Percentiles rank a stretch among this genome's conserved stretches.
phyloP scores from a whole-genome alignment of 2,797 vertebrate genomes.

The Echeneis naucrates region DNA sequence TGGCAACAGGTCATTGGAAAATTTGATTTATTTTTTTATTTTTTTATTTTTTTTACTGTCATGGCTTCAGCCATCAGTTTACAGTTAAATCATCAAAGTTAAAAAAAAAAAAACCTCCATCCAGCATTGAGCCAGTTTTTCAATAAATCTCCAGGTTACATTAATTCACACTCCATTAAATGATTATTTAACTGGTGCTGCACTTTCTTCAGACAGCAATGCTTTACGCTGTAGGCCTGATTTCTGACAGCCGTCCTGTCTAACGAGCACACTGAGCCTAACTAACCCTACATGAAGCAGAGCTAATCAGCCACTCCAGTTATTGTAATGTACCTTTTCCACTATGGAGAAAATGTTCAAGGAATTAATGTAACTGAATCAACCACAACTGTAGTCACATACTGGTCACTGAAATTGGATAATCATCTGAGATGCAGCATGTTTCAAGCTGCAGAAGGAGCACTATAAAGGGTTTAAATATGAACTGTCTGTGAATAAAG shows the following conservation, averaged over 20 bases:
- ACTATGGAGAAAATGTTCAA: conserved; percentile 29
- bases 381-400: conserved; percentile 31
- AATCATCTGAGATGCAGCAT: conserved; percentile 11
- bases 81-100: neutral
- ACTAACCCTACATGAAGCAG: conserved; percentile 48
- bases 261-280: conserved; percentile 52
- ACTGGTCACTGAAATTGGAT: conserved; percentile 19
- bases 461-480: conserved; percentile 15
- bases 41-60: no score
- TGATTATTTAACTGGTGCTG: neutral
- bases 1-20: no score
- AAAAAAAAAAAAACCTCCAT: no score
- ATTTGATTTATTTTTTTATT: no score
- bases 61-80: neutral
- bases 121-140: neutral
- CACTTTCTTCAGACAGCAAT: conserved; percentile 14
- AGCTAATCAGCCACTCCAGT: conserved; percentile 45
- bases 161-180: conserved; percentile 11
- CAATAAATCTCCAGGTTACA: neutral
- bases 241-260: no score
- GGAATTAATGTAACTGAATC: conserved; percentile 28
- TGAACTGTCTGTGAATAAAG: conserved; percentile 21
- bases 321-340: conserved; percentile 53
- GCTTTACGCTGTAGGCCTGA: neutral
- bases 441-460: neutral